Base-by-base conservation (phyloP, 2,113 vertebrate genomes). In the Butorides virescens region DNA sequence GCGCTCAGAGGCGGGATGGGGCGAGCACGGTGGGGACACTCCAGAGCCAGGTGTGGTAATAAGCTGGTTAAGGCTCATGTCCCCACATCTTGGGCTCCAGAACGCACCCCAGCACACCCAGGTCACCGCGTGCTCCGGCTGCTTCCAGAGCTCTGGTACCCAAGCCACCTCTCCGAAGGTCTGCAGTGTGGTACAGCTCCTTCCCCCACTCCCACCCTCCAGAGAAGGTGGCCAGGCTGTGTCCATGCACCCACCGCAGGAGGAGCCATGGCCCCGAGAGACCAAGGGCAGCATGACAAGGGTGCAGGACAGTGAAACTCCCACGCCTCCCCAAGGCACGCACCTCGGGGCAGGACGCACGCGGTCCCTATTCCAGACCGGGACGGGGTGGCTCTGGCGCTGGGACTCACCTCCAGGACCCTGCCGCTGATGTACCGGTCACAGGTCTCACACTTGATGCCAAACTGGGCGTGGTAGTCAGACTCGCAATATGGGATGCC, bases 361-460 rank as follows among this genome's bases (percentile, higher is more conserved):
- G 1, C 0, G 0, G 42, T 44, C 39, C 32, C 66, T 34, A 4
- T 26, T 50, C 2, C 50, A 19, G 37, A 36, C 4, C 0, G 1
- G 39, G 46, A 2, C 0, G 1, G 17, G 46, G 61, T 5, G 55
- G 26, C 36, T 2, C 3, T 2, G 2, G 52, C 29, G 13, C 34
- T 13, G 0, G 50, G 16, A 97, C 99, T 99, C 96, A 99, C 99
- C 99, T 99, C 99, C 96, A 99, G 97, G 52, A 99, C 99, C 39
- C 99, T 98, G 98, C 99, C 99, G 2, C 99, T 99, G 98, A 99
- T 99, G 98, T 99, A 99, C 96, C 99, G 98, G 98, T 98, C 97
- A 30, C 99, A 99, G 44, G 99, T 99, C 98, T 99, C 99, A 19
- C 99, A 99, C 97, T 99, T 99, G 95, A 99, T 99, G 94, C 99